Evolutionary conservation across 2,113 vertebrate species (phyloP), one percentile per base, ranked within the genome.

Genomic region (Tenrec ecaudatus): DNA sequence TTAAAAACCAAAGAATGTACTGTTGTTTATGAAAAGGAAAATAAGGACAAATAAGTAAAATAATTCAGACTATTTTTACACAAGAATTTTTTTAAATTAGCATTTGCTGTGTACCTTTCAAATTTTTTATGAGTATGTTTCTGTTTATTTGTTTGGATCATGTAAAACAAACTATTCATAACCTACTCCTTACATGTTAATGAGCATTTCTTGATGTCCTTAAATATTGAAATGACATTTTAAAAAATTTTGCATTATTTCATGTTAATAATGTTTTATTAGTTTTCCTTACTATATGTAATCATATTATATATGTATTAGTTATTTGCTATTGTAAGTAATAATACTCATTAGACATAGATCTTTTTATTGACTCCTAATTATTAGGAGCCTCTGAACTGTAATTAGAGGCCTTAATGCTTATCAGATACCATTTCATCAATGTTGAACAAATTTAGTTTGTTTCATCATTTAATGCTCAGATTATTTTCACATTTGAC

Each of bases 391-490:
- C 69, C 43, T 7, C 69, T 69, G 9, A 62, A 60, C n/a, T 83
- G 3, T 89, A 84, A 36, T 83, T 89, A 69, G 27, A 29, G 16
- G 3, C 16, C 22, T 58, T 68, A 43, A 78, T 60, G 78, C 36
- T 84, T 89, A 2, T 64, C n/a, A 88, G 77, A 68, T 93, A 77
- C n/a, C 9, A 31, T 83, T 38, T 83, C 15, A 82, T 31, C n/a
- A 68, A 92, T 22, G 6, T 76, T 68, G 15, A 40, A 25, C 57
- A 38, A 31, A 10, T 38, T 23, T 75, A 23, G 23, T 60, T 53
- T 68, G 3, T 87, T 66, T 88, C 20, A 29, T 68, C 69, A 20
- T 68, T 12, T 40, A 68, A 58, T 68, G 81, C 17, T 68, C 64
- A 29, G n/a, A 69, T 78, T 68, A 78, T 43, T 83, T 82, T 68